Conservation (phyloP, 2,888 invertebrate genomes). For the Dolichopus griseipennis region DNA sequence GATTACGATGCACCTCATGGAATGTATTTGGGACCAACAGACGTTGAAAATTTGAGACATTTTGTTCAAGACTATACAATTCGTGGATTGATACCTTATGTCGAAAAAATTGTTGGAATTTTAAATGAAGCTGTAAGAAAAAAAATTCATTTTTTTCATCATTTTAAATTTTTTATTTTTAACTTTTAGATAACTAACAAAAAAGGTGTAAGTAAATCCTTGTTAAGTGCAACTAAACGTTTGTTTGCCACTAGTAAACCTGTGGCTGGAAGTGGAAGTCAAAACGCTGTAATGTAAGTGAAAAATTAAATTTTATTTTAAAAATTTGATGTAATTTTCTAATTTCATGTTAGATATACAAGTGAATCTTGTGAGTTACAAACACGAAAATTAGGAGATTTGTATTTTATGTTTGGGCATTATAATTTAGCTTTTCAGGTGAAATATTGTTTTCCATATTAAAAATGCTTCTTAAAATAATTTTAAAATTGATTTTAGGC, state of each 20-base stretch:
- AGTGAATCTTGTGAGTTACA: conserved; percentile 85
- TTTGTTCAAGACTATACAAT: conserved; percentile 82
- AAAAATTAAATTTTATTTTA: background rate
- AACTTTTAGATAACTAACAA: conserved; percentile 60
- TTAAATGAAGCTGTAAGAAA: conserved; percentile 61
- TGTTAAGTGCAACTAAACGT: conserved; percentile 89
- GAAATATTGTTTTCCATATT: conserved; percentile 8
- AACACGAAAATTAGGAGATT: conserved; percentile 82
- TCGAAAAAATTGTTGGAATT: conserved; percentile 77
- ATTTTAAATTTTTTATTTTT: background rate
- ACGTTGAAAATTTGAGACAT: conserved; percentile 74
- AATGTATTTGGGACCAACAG: conserved; percentile 65
- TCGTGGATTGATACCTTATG: conserved; percentile 79
- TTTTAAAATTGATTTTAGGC: conserved; percentile 41
- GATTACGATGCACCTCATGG: conserved; percentile 56
- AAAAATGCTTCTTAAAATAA: background rate
- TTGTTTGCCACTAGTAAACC: conserved; percentile 91
- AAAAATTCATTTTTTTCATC: conserved; percentile 3
- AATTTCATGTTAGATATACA: conserved; percentile 53
- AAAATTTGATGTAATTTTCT: background rate
- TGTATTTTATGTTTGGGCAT: conserved; percentile 93
- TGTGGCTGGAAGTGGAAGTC: conserved; percentile 57
- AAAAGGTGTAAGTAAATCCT: conserved; percentile 86
- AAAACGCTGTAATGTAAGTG: conserved; percentile 75
- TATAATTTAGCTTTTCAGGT: conserved; percentile 81